Percentiles rank a stretch among this genome's conserved stretches.
Evolutionary conservation across 2,888 invertebrate species (phyloP).

Genomic region (Monopis laevigella): DNA sequence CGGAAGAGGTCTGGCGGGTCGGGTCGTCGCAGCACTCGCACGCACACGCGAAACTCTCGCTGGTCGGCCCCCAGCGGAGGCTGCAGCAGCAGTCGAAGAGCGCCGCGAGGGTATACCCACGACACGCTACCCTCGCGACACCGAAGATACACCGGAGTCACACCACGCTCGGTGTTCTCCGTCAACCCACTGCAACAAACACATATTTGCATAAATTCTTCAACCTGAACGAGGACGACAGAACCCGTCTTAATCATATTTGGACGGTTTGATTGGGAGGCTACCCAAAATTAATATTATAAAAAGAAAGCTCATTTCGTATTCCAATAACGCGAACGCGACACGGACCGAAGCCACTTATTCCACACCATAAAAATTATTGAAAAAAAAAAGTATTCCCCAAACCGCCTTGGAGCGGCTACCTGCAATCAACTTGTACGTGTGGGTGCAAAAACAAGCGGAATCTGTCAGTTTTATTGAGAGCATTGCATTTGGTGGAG

Average conservation of each 20-base stretch:
- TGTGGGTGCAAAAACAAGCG: slow-evolving; percentile 7
- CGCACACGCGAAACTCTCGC: slow-evolving; percentile 75
- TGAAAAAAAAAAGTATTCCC: slow-evolving; percentile 25
- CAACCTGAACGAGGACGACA: too few species aligned
- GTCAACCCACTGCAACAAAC: slow-evolving; percentile 67
- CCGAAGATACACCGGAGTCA: slow-evolving; percentile 79
- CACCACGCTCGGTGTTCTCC: slow-evolving; percentile 65
- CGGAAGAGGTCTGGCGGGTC: slow-evolving; percentile 6
- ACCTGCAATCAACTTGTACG: slow-evolving; percentile 6
- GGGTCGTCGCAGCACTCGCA: slow-evolving; percentile 53
- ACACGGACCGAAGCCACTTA: slow-evolving; percentile 13
- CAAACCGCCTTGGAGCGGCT: slow-evolving; percentile 10
- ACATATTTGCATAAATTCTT: too few species aligned
- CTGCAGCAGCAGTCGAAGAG: slow-evolving; percentile 73
- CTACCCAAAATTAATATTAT: slow-evolving; percentile 34
- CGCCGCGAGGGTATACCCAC: slow-evolving; percentile 82
- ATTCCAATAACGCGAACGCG: slow-evolving; percentile 35
- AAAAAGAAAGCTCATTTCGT: slow-evolving; percentile 41
- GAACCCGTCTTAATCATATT: slow-evolving; percentile 33
- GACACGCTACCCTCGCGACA: slow-evolving; percentile 76
- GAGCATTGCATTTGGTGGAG: background rate
- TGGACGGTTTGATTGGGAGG: slow-evolving; percentile 39
- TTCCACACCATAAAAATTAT: slow-evolving; percentile 30
- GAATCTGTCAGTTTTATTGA: slow-evolving; percentile 2
- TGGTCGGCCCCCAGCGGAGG: slow-evolving; percentile 68